These are phyloP conservation scores for Rhabditoides inermis DNA, from an alignment of 2,888 invertebrate genomes.

Conservation along the genomic window DNA sequence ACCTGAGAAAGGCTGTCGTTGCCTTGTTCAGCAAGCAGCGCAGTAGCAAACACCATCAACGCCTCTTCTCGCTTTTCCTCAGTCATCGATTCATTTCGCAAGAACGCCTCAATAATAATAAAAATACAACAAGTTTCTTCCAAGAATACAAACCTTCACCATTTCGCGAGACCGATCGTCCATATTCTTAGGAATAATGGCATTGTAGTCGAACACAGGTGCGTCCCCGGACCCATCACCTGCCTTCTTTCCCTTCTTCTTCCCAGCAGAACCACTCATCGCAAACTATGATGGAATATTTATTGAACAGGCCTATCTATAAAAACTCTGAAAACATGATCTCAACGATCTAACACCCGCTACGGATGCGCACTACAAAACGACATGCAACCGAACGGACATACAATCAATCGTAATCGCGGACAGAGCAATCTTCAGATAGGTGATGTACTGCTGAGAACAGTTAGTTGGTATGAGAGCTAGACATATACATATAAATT, in stretches of 20 bases:
- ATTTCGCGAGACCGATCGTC: not conserved
- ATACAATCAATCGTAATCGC: not conserved
- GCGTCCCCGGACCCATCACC: not conserved
- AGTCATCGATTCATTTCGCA: conserved; percentile 5
- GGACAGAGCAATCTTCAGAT: conserved; percentile 1
- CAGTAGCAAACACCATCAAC: conserved; percentile 7
- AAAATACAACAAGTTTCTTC: not conserved
- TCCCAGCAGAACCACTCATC: not conserved
- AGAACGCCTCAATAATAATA: conserved; percentile 5
- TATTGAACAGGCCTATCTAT: conserved; percentile 4
- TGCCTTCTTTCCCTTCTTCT: not conserved
- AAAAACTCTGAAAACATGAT: conserved; percentile 1
- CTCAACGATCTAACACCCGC: no score
- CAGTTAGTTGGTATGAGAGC: not conserved
- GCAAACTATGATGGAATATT: not conserved
- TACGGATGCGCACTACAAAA: no score
- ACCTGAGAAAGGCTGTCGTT: no score
- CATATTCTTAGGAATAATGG: not conserved
- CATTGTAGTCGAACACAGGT: conserved; percentile 1
- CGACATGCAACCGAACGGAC: not conserved
- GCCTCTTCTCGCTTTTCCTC: conserved; percentile 7
- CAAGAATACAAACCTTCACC: not conserved
- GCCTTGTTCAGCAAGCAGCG: no score
- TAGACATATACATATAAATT: conserved; percentile 17
- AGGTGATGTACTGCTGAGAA: not conserved